Percentiles rank a stretch among this genome's conserved stretches.
These are phyloP conservation scores for Denticeps clupeoides DNA, from an alignment of 2,797 vertebrate species.

Conservation along the genomic window DNA sequence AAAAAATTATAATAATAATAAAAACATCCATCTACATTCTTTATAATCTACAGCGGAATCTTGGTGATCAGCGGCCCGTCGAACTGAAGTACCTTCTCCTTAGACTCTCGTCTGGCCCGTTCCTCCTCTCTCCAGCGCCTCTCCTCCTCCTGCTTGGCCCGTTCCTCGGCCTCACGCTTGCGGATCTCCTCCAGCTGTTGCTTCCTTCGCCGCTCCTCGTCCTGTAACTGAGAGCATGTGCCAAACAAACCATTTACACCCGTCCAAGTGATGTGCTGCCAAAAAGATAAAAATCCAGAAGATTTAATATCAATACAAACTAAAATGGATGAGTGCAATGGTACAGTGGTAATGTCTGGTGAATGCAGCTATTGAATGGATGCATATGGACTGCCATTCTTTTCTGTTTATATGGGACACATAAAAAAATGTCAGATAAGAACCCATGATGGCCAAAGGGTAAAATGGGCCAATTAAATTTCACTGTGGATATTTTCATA, in stretches of 20 bases:
- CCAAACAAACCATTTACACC: not conserved
- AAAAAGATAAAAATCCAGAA: not conserved
- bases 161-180: constrained; percentile 83
- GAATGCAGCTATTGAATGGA: too few species aligned
- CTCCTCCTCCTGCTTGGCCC: constrained; percentile 80
- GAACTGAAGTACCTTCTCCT: constrained; percentile 78
- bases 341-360: not conserved
- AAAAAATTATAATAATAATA: too few species aligned
- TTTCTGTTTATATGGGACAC: constrained; percentile 2
- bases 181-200: constrained; percentile 93
- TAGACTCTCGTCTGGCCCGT: constrained; percentile 69
- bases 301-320: not conserved
- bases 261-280: not conserved
- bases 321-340: constrained; percentile 1
- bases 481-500: too few species aligned
- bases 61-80: too few species aligned
- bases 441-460: too few species aligned
- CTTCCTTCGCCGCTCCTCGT: constrained; percentile 88
- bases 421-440: too few species aligned
- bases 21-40: too few species aligned
- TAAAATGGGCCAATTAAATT: too few species aligned
- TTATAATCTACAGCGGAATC: too few species aligned
- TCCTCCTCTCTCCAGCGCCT: constrained; percentile 84
- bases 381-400: not conserved
- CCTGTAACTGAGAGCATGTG: constrained; percentile 73